phyloP scores from a whole-genome alignment of 2,888 invertebrate species.

The Lamellibrachia columna region DNA sequence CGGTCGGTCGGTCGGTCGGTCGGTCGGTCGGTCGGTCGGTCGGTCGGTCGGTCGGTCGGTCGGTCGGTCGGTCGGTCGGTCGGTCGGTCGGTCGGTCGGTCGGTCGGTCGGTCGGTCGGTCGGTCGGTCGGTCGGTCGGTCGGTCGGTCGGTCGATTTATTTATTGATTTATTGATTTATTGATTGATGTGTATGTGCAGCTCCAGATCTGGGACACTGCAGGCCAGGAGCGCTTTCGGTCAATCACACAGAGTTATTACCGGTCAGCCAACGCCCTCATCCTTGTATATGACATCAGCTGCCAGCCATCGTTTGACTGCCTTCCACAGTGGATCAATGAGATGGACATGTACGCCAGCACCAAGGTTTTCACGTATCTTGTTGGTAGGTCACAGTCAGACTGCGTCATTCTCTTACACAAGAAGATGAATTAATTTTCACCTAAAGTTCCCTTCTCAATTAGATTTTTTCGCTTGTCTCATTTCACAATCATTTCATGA shows the following conservation, averaged over 20 bases:
- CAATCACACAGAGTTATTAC: conserved; percentile 98
- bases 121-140: too few species aligned
- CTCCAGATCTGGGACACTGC: conserved; percentile 99
- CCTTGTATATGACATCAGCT: conserved; percentile 95
- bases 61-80: too few species aligned
- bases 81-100: too few species aligned
- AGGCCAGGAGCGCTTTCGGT: conserved; percentile 93
- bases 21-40: too few species aligned
- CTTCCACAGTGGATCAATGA: conserved; percentile 96
- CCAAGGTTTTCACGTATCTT: conserved; percentile 91
- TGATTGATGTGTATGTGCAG: conserved; percentile 68
- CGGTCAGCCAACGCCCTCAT: conserved; percentile 96
- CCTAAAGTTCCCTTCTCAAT: not conserved
- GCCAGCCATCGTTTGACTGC: conserved; percentile 97
- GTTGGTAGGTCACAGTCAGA: conserved; percentile 76
- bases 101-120: too few species aligned
- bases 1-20: too few species aligned
- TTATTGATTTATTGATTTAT: too few species aligned
- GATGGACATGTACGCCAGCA: conserved; percentile 96
- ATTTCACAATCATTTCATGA: too few species aligned
- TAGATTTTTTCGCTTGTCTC: not conserved
- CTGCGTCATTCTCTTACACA: not conserved
- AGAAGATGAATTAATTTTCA: not conserved
- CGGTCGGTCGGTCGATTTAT: too few species aligned
- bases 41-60: too few species aligned